Percentiles rank a stretch among this genome's conserved stretches.
Evolutionary conservation across 2,888 invertebrate species (phyloP).

Genomic region (Opisthograptis luteolata): DNA sequence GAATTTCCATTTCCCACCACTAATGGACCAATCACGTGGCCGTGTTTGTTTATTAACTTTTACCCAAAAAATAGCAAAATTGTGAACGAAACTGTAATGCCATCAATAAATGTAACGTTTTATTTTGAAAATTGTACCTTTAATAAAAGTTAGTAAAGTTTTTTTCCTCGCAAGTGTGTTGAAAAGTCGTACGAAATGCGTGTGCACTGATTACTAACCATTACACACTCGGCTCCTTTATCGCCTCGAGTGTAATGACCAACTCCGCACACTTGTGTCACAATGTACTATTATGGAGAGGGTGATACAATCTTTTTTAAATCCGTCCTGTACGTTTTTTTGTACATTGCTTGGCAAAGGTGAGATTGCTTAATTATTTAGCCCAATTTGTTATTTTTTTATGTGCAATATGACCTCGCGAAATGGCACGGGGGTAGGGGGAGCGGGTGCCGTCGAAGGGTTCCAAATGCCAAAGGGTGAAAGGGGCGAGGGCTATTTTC

Average conservation of each 20-base stretch:
- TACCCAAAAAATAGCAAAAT: no score
- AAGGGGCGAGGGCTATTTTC: background rate
- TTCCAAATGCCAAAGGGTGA: background rate
- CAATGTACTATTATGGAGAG: no score
- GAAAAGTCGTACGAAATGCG: no score
- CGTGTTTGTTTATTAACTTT: constrained; percentile 11
- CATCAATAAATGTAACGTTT: no score
- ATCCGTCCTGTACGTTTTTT: background rate
- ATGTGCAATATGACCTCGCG: background rate
- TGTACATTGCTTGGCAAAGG: background rate
- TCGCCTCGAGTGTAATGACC: no score
- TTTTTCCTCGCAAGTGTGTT: no score
- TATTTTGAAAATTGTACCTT: no score
- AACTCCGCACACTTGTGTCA: no score
- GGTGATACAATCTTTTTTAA: background rate
- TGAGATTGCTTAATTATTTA: background rate
- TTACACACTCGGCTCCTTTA: no score
- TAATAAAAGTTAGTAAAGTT: no score
- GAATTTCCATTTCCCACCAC: constrained; percentile 18
- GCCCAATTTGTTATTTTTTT: background rate
- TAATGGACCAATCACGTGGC: constrained; percentile 27
- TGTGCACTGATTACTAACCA: no score
- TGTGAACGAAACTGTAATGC: no score
- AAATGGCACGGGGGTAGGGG: background rate
- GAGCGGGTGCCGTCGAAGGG: background rate